phyloP scores from a whole-genome alignment of 2,797 vertebrate species.

The Apogon talboti region DNA sequence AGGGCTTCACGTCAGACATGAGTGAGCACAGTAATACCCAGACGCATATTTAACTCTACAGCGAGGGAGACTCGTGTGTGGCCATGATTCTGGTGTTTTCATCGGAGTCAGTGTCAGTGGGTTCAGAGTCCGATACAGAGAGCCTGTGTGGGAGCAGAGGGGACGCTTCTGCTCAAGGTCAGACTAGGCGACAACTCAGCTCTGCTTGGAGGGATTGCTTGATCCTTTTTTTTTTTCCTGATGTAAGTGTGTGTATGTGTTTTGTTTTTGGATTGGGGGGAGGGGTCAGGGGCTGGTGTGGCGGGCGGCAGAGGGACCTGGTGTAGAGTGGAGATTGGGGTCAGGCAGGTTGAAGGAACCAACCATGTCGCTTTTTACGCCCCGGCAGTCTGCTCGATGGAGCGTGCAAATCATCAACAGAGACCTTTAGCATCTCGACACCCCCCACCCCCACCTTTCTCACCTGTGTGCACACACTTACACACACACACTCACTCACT shows the following conservation, averaged over 20 bases:
- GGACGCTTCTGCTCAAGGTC: constrained; percentile 66
- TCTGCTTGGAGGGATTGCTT: constrained; percentile 48
- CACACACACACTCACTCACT: constrained; percentile 9
- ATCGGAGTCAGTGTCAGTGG: constrained; percentile 11
- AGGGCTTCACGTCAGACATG: too few relatives aligned
- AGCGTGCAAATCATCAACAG: constrained; percentile 86
- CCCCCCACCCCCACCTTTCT: constrained; percentile 64
- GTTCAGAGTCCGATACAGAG: constrained; percentile 29
- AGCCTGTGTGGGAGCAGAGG: constrained; percentile 21
- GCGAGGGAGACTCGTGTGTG: constrained; percentile 7
- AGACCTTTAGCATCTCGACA: constrained; percentile 80
- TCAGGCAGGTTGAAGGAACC: constrained; percentile 84
- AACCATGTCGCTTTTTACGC: constrained; percentile 82
- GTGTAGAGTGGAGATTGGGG: constrained; percentile 87
- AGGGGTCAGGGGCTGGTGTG: constrained; percentile 62
- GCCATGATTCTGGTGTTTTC: constrained; percentile 42
- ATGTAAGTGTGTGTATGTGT: constrained; percentile 26
- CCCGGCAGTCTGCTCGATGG: constrained; percentile 78
- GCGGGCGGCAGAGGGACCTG: constrained; percentile 66
- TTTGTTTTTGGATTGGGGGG: constrained; percentile 27
- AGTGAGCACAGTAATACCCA: too few relatives aligned
- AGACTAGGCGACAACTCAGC: constrained; percentile 54
- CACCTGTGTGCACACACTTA: constrained; percentile 48
- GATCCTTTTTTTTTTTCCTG: constrained; percentile 54
- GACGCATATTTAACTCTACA: too few relatives aligned